Base-by-base conservation (phyloP, 2,888 invertebrate species). In the Dryobotodes eremita region DNA sequence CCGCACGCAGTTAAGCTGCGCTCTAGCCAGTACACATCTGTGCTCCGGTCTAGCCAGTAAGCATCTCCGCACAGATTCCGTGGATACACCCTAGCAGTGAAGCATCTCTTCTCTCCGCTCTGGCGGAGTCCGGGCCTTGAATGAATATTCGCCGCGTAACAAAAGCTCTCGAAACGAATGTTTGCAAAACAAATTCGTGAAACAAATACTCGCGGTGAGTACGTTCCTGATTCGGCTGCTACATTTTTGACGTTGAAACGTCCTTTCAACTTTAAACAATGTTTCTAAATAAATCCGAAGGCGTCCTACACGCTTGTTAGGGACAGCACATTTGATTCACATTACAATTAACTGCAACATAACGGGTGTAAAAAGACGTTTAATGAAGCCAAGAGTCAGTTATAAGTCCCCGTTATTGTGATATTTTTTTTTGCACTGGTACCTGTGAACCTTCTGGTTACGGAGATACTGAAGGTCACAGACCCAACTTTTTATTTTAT, bases 131-230 rank as follows among this genome's bases (percentile, higher is more conserved):
- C 17, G 26, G 15, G 7, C 6, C 26, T 59, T 26, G 15, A n/a
- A 69, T n/a, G 23, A 53, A 36, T 69, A 36, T 69, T 70, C 17
- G 23, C n/a, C 23, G 69, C n/a, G 59, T n/a, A 13, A 71, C 42
- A 17, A 42, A 71, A n/a, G 70, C 36, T 57, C n/a, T 11, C n/a
- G 17, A 36, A 36, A 55, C 53, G 11, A 55, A n/a, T 70, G 11
- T 61, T 31, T 17, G 62, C 62, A 62, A 62, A 31, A 62, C 61
- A 20, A 31, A 62, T 31, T 26, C 26, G 20, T 61, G 26, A 20
- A 31, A 5, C 31, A 10, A 62, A 62, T 11, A 62, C 62, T 23
- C 31, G 62, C 36, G 31, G 11, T 31, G 31, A 31, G 10, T 61
- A 26, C 8, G 17, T 26, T 26, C 57, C 57, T 61, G 8, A 61